Percentiles rank a stretch among this genome's conserved stretches.
phyloP scores from a whole-genome alignment of 2,888 invertebrate species.

The Steinernema hermaphroditum region DNA sequence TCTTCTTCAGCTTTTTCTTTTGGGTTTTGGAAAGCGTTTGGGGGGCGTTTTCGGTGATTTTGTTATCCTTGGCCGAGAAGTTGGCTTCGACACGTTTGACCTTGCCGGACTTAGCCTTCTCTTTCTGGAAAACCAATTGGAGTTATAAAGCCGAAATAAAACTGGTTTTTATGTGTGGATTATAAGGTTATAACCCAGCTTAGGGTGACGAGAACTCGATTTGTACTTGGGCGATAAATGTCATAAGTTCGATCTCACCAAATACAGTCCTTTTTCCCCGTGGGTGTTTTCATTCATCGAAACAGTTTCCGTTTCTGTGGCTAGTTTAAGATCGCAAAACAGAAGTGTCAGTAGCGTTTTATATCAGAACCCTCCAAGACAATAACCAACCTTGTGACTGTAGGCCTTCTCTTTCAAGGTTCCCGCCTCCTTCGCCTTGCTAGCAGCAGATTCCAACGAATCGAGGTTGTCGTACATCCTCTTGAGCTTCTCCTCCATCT shows the following conservation, averaged over 20 bases:
- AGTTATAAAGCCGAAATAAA: neutral
- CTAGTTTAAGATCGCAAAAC: too few species aligned
- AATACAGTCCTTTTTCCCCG: too few species aligned
- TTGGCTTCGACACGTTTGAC: neutral
- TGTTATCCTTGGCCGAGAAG: neutral
- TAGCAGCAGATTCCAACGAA: neutral
- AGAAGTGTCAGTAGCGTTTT: too few species aligned
- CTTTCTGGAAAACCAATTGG: neutral
- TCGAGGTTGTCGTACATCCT: constrained; percentile 13
- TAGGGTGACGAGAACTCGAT: too few species aligned
- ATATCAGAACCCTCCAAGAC: too few species aligned
- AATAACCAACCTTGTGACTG: neutral
- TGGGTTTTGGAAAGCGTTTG: neutral
- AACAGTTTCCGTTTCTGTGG: too few species aligned
- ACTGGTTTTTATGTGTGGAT: too few species aligned
- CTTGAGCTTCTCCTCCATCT: neutral
- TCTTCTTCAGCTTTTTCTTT: constrained; percentile 3
- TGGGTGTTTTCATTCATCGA: too few species aligned
- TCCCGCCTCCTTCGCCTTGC: neutral
- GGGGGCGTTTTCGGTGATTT: neutral
- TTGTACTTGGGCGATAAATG: too few species aligned
- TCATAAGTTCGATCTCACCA: too few species aligned
- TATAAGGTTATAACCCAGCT: too few species aligned
- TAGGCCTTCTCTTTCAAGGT: neutral
- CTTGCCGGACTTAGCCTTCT: neutral